These are phyloP conservation scores for Henicopernis longicauda DNA, from an alignment of 2,113 vertebrate species.

Conservation along the genomic window DNA sequence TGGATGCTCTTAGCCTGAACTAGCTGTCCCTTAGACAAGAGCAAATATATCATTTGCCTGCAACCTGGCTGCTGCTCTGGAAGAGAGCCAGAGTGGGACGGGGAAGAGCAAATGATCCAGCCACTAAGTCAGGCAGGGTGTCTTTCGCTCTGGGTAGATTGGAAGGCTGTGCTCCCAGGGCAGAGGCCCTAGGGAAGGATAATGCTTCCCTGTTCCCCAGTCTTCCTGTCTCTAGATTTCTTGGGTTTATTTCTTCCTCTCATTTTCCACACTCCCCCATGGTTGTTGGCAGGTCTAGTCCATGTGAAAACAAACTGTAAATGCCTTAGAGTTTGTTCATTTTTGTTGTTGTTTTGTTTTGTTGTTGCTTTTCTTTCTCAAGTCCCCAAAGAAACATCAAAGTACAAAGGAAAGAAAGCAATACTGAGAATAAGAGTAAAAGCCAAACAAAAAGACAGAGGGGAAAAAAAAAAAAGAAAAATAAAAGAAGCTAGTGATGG, in stretches of 20 bases:
- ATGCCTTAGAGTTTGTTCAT: neutral
- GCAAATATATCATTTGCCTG: neutral
- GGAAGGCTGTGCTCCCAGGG: neutral
- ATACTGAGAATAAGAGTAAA: constrained; percentile 18
- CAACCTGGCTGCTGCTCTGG: neutral
- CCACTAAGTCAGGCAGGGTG: neutral
- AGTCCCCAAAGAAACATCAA: constrained; percentile 49
- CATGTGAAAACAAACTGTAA: neutral
- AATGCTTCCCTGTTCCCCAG: neutral
- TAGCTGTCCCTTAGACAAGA: neutral
- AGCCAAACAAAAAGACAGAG: neutral
- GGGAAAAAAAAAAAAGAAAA: neutral
- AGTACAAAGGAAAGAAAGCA: constrained; percentile 48
- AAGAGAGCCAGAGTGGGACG: neutral
- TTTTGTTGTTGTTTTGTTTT: constrained; percentile 26
- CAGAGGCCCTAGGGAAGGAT: neutral
- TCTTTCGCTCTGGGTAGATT: neutral
- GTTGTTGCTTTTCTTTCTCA: constrained; percentile 12
- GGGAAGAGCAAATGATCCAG: neutral
- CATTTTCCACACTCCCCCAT: neutral
- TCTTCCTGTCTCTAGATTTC: neutral
- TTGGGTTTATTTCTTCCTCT: neutral
- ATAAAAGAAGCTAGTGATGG: neutral
- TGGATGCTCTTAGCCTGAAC: neutral
- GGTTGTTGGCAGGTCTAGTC: neutral